Base-by-base conservation (phyloP, 2,888 invertebrate species). In the Tipula unca region DNA sequence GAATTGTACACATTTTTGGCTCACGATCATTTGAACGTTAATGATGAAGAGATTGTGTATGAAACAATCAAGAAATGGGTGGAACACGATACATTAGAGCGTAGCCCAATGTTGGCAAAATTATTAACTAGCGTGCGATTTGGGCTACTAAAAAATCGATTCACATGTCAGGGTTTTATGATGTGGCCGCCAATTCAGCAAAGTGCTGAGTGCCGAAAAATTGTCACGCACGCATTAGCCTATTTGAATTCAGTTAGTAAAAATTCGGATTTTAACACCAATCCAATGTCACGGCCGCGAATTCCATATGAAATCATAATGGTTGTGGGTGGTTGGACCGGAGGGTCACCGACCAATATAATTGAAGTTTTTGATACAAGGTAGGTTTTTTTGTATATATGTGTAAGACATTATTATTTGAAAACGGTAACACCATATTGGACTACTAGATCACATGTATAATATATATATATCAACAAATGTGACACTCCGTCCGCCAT, bases 261-360 rank as follows among this genome's bases (percentile, higher is more conserved):
- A 1, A 89, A 91, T 85, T 91, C 91, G 4, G 35, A 83, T 32
- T 83, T 29, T 32, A 83, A 0, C 32, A 35, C 0, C 14, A 83
- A 94, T 88, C 93, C 94, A 0, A 88, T 95, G 48, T 92, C 94
- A 8, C 91, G 94, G 86, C 96, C 96, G 0, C 92, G 97, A 86
- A 93, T 96, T 90, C 96, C 93, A 84, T 94, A 95, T 89, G 95
- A 95, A 88, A 93, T 95, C 88, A 92, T 97, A 13, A 96, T 97
- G 89, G 95, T 96, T 14, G 94, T 96, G 20, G 96, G 96, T 3
- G 97, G 97, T 0, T 96, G 96, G 97, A 92, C 94, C 89, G 93
- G 95, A n/a, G 96, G 96, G n/a, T 94, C 95, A 87, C 96, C 96
- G 0, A 96, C 96, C 0, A 95, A 94, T 90, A 95, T 95, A 88